phyloP scores from a whole-genome alignment of 2,888 invertebrate species.

The Emesis russula region DNA sequence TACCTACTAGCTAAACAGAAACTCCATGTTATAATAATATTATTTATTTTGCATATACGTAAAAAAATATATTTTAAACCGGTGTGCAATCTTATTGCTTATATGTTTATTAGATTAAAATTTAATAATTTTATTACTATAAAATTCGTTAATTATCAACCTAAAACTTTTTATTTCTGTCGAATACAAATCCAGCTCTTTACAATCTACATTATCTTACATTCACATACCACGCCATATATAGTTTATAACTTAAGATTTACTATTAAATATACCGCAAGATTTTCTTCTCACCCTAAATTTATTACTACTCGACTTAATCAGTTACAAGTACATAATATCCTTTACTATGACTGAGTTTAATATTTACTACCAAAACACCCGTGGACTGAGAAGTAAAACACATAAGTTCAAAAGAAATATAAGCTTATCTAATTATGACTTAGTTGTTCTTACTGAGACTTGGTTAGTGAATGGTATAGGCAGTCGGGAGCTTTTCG shows the following conservation, averaged over 20 bases:
- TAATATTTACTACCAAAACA: background rate
- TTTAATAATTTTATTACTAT: background rate
- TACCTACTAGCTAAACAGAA: too few relatives aligned
- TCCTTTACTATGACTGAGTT: background rate
- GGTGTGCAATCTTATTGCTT: background rate
- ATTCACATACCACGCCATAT: background rate
- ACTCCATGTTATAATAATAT: too few relatives aligned
- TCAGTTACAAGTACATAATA: background rate
- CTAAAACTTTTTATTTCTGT: background rate
- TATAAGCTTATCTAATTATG: background rate
- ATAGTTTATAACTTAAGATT: too few relatives aligned
- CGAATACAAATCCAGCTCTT: background rate
- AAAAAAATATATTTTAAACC: too few relatives aligned
- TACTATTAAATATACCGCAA: too few relatives aligned
- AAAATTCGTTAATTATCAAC: background rate
- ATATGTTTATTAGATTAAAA: background rate
- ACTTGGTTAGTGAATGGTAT: background rate
- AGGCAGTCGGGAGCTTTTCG: background rate
- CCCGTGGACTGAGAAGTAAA: slow-evolving; percentile 4
- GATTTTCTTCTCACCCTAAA: background rate
- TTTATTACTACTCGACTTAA: background rate
- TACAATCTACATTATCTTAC: background rate
- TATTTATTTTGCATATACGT: too few relatives aligned
- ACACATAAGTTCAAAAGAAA: background rate
- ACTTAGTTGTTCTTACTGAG: background rate